Evolutionary conservation across 2,888 invertebrate genomes (phyloP).

Genomic region (Chloroclysta siterata): DNA sequence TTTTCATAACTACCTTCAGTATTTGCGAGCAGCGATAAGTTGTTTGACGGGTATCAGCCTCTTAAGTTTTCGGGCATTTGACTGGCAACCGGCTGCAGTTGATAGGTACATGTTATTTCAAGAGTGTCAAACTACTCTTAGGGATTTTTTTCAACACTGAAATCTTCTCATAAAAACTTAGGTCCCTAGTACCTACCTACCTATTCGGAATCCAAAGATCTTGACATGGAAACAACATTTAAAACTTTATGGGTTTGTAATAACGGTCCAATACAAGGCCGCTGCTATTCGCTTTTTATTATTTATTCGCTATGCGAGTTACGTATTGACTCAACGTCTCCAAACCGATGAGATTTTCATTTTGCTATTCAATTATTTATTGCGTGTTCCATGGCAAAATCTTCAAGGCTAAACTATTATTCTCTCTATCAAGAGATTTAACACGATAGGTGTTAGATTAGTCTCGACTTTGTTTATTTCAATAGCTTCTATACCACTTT

Average conservation of each 20-base stretch:
- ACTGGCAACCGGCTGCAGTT: no score
- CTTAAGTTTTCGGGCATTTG: no score
- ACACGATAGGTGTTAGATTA: not conserved
- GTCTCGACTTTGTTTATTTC: slow-evolving; percentile 8
- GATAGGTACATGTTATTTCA: no score
- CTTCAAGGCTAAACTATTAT: slow-evolving; percentile 19
- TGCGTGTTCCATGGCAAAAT: slow-evolving; percentile 29
- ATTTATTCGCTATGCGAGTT: slow-evolving; percentile 18
- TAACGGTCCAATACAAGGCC: slow-evolving; percentile 23
- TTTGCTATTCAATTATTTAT: slow-evolving; percentile 26
- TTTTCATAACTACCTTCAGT: no score
- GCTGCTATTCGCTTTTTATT: slow-evolving; percentile 6
- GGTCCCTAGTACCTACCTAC: no score
- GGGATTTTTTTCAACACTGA: no score
- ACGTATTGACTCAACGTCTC: slow-evolving; percentile 26
- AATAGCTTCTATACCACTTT: slow-evolving; percentile 4
- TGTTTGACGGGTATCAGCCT: no score
- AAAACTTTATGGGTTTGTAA: slow-evolving; percentile 22
- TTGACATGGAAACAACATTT: slow-evolving; percentile 10
- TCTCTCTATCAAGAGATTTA: slow-evolving; percentile 1
- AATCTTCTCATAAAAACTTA: no score
- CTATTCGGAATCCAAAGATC: slow-evolving; percentile 8
- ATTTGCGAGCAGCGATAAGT: no score
- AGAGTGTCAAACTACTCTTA: no score
- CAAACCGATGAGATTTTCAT: slow-evolving; percentile 17